These are phyloP conservation scores for Euclidia mi DNA, from an alignment of 2,888 invertebrate genomes.

Conservation along the genomic window DNA sequence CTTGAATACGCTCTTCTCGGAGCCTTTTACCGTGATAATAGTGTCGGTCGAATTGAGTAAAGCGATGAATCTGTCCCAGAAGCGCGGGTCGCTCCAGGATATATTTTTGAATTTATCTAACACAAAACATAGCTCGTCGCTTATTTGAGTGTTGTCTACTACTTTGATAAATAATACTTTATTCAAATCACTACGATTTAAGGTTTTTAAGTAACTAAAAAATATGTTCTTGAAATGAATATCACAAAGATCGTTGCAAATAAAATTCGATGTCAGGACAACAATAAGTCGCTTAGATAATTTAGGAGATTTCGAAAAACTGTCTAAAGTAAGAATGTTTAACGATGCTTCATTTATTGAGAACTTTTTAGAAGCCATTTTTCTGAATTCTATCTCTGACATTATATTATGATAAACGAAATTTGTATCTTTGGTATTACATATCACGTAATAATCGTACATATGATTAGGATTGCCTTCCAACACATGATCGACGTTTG, in stretches of 20 bases:
- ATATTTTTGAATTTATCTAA: constrained; percentile 91
- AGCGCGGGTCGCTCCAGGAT: constrained; percentile 94
- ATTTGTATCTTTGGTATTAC: constrained; percentile 95
- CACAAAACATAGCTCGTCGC: constrained; percentile 82
- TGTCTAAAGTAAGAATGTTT: constrained; percentile 90
- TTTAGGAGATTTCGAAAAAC: constrained; percentile 85
- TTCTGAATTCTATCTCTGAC: constrained; percentile 92
- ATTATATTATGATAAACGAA: constrained; percentile 92
- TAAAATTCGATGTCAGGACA: constrained; percentile 90
- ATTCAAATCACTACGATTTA: constrained; percentile 84
- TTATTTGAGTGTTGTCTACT: constrained; percentile 85
- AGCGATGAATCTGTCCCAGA: constrained; percentile 96
- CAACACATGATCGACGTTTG: constrained; percentile 90
- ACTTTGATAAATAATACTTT: constrained; percentile 86
- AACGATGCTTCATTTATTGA: constrained; percentile 91
- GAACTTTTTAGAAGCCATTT: constrained; percentile 93
- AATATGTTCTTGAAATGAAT: constrained; percentile 87
- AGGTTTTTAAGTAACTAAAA: constrained; percentile 85
- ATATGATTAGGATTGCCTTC: constrained; percentile 93
- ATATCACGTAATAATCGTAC: constrained; percentile 97
- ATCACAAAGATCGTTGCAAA: constrained; percentile 85
- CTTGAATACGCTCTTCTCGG: constrained; percentile 87
- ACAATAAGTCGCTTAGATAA: constrained; percentile 88
- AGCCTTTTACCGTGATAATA: constrained; percentile 85
- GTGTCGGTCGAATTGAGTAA: constrained; percentile 93